Base-by-base conservation (phyloP, 2,113 vertebrate species). In the Bujurquina vittata region DNA sequence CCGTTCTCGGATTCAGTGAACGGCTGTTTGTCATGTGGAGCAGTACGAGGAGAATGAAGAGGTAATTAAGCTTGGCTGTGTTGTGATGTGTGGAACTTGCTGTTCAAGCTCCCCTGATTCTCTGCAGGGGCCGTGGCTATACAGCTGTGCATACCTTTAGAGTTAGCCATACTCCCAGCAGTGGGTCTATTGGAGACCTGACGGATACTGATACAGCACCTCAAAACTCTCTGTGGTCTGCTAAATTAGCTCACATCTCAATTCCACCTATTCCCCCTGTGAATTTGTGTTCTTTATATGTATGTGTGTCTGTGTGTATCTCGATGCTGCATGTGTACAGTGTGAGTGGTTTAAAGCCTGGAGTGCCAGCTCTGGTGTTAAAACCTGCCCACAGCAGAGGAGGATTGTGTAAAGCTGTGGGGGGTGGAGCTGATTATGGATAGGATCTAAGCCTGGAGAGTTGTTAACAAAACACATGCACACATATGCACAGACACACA, bases 111-210 rank as follows among this genome's bases (percentile, higher is more conserved):
- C 76, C 23, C 57, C 61, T 76, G 74, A 63, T 79, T 87, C 78
- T 83, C 74, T 43, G 94, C 96, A 94, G 95, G 95, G 96, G 94
- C 94, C 90, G 88, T 3, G 65, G 75, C 75, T 84, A 54, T 57
- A 75, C 60, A 85, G 81, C 57, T 35, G 55, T n/a, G 10, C 6
- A 52, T 76, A 77, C 85, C 80, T 85, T 90, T 87, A 22, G 76
- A 94, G 92, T 85, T 94, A 87, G 86, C 85, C 91, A 73, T 91
- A 84, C 77, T 26, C 89, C 88, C 84, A 82, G 88, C 76, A 83
- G 83, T 55, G 88, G 89, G 83, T 78, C 88, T 55, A 69, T 79
- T 15, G 56, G 58, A 88, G 74, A 86, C 75, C 88, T 89, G 91
- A 73, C 80, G 63, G 85, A 89, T 82, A 89, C 89, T 86, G 90